Evolutionary conservation across 2,797 vertebrate genomes (phyloP).

Genomic region (Onychomys arenicola): DNA sequence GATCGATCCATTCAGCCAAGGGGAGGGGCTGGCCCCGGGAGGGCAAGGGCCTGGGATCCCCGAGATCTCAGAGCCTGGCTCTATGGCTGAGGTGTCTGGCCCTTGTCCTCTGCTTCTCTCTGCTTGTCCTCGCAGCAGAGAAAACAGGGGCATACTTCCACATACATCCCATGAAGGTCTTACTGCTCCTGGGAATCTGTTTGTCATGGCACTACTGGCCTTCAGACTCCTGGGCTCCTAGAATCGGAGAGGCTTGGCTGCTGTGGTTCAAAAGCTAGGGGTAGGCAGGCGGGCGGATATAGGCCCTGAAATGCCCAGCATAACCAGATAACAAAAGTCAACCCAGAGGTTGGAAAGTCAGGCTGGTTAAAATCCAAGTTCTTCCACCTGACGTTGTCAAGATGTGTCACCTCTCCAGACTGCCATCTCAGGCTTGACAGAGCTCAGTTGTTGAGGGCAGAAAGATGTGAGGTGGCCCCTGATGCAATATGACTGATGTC

Average conservation of each 20-base stretch:
- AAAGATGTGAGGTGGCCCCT: not conserved
- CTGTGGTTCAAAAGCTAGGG: not conserved
- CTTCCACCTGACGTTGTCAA: not conserved
- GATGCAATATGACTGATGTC: not conserved
- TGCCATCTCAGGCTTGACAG: not conserved
- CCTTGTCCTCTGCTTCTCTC: not conserved
- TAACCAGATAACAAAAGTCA: not conserved
- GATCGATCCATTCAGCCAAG: not conserved
- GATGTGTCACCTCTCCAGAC: not conserved
- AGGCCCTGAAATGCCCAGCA: not conserved
- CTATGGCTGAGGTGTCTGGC: not conserved
- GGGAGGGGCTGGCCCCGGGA: not conserved
- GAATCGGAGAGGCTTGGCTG: not conserved
- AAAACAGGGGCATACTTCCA: not conserved
- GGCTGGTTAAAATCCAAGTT: not conserved
- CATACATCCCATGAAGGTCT: no score
- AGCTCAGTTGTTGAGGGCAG: not conserved
- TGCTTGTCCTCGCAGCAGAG: not conserved
- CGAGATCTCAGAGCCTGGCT: not conserved
- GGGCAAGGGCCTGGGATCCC: not conserved
- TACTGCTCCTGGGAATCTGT: not conserved
- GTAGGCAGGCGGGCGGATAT: not conserved
- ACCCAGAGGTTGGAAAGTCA: not conserved
- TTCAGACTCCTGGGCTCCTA: not conserved
- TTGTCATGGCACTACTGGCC: not conserved